Base-by-base conservation (phyloP, 2,797 vertebrate species). In the Crypturellus tataupa region DNA sequence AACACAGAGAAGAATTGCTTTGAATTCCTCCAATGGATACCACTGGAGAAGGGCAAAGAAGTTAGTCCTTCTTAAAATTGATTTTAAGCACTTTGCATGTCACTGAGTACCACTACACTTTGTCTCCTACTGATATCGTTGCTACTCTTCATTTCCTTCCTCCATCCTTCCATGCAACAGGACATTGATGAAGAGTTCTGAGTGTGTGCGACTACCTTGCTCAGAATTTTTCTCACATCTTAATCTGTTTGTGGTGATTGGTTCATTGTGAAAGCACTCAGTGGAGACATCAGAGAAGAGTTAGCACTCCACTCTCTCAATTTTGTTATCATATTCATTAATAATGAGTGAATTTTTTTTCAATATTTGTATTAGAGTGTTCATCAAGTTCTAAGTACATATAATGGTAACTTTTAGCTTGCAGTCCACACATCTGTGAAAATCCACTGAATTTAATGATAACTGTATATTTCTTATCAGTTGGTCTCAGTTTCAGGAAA, bases 1-100 rank as follows among this genome's bases (percentile, higher is more conserved):
- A 81, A 46, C 8, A 39, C 1, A 31, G 3, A 10, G 40, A 64
- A 8, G 40, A 64, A 8, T 13, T 87, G 10, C 23, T 78, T 78
- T 53, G 9, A 72, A 5, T 37, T 81, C 33, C 13, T 58, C 13
- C 53, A 68, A 51, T 35, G 21, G 7, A 86, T 82, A 53, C 14
- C 8, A 12, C 24, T 29, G 25, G 24, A 78, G 21, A 78, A 73
- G 10, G 24, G 13, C 24, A 72, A 68, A 69, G 16, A 20, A 86
- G 9, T n/a, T 35, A 39, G 23, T 24, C 9, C 0, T 0, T 6
- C 16, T 60, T 62, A 29, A 18, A 72, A 47, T 17, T 25, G 0
- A 27, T 62, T 68, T 63, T 46, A 77, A 80, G 25, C 12, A 35
- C 13, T 10, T 14, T 53, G 8, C 40, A n/a, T 1, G 1, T 8